Percentiles rank a stretch among this genome's conserved stretches.
phyloP scores from a whole-genome alignment of 2,113 vertebrate genomes.

The Gallinago jamesoni region DNA sequence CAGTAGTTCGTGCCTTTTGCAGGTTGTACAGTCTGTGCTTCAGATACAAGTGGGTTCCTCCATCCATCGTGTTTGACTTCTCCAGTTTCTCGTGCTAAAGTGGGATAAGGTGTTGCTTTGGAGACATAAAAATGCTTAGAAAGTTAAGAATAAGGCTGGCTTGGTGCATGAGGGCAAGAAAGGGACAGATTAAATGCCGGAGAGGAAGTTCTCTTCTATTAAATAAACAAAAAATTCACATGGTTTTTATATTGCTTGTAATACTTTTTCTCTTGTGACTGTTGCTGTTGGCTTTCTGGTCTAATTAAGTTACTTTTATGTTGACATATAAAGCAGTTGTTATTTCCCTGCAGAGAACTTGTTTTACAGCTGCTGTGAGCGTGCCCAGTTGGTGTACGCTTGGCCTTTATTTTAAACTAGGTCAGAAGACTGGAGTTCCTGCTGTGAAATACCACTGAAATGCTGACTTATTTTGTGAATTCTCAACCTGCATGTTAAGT shows the following conservation, averaged over 20 bases:
- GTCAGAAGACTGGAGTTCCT: conserved; percentile 27
- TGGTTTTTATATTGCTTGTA: background rate
- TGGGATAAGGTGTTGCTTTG: background rate
- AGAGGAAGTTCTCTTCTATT: conserved; percentile 9
- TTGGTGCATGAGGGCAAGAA: background rate
- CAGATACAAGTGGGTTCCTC: background rate
- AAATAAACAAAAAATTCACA: background rate
- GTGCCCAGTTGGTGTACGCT: background rate
- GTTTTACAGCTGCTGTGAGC: background rate
- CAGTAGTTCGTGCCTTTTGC: background rate
- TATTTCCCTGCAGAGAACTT: conserved; percentile 46
- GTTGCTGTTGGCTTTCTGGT: conserved; percentile 27
- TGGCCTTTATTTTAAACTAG: conserved; percentile 21
- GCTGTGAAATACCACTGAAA: conserved; percentile 32
- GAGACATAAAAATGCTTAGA: background rate
- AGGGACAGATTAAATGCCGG: background rate
- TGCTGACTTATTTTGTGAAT: conserved; percentile 18
- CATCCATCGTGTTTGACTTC: background rate
- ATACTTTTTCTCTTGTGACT: background rate
- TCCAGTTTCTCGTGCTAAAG: background rate
- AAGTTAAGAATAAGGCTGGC: background rate
- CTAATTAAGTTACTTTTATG: conserved; percentile 59
- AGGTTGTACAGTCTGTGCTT: background rate
- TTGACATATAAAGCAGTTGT: conserved; percentile 10
- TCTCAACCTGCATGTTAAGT: conserved; percentile 30